Evolutionary conservation across 2,888 invertebrate species (phyloP).

Genomic region (Acanthosepion pharaonis): DNA sequence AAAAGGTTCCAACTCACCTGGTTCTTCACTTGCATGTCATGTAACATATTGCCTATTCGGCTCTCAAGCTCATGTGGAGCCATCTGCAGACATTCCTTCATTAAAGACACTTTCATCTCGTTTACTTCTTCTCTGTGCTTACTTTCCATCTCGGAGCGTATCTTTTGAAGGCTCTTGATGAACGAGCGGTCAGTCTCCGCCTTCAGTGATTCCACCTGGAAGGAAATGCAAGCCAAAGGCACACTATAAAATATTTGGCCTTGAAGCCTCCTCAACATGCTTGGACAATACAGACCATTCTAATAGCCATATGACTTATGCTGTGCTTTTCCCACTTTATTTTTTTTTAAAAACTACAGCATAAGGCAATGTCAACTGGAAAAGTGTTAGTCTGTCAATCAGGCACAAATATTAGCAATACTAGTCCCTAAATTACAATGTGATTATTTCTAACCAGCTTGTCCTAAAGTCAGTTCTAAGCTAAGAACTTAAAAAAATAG

Average conservation of each 20-base stretch:
- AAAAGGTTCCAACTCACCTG: conserved; percentile 56
- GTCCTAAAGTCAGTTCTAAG: no score
- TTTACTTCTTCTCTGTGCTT: conserved; percentile 53
- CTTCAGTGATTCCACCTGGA: conserved; percentile 58
- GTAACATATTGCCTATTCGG: conserved; percentile 52
- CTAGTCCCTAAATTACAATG: no score
- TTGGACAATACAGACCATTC: neutral
- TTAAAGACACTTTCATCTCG: conserved; percentile 46
- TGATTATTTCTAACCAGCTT: no score
- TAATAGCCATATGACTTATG: neutral
- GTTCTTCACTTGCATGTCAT: conserved; percentile 61
- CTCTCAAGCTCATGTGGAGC: conserved; percentile 41
- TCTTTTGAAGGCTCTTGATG: conserved; percentile 66
- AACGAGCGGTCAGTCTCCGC: conserved; percentile 66
- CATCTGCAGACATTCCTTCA: conserved; percentile 47
- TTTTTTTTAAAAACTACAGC: no score
- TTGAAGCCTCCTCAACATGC: neutral
- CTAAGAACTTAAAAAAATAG: no score
- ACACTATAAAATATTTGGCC: neutral
- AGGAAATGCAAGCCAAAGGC: neutral
- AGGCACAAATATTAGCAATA: no score
- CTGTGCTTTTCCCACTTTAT: neutral
- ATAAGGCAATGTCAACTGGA: no score
- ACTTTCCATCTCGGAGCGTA: conserved; percentile 59
- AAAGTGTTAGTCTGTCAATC: no score